Evolutionary conservation across 2,888 invertebrate genomes (phyloP).

Genomic region (Pachycephus smyrnensis): DNA sequence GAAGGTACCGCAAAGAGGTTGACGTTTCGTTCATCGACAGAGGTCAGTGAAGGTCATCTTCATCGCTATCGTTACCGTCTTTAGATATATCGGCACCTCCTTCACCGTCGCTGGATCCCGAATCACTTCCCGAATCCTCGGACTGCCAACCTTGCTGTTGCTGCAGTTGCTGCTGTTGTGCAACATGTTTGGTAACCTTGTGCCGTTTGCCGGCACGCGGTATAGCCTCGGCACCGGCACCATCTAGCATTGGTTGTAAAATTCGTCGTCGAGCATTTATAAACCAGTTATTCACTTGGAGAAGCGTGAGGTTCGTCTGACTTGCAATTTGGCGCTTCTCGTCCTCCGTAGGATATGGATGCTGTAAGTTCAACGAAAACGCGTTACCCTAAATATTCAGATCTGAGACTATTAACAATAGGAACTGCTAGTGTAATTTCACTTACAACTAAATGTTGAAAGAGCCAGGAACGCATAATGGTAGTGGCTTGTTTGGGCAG

Average conservation of each 20-base stretch:
- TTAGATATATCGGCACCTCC: conserved; percentile 58
- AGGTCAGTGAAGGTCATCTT: conserved; percentile 65
- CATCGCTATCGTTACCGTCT: conserved; percentile 63
- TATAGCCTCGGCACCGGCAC: conserved; percentile 69
- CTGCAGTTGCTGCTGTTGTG: conserved; percentile 53
- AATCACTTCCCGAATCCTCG: conserved; percentile 63
- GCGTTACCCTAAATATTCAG: background rate
- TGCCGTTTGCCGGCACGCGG: conserved; percentile 63
- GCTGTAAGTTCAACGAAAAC: conserved; percentile 70
- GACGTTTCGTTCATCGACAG: conserved; percentile 53
- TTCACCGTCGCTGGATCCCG: conserved; percentile 62
- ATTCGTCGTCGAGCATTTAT: conserved; percentile 93
- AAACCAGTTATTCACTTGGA: conserved; percentile 95
- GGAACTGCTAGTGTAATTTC: conserved; percentile 13
- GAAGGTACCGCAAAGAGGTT: conserved; percentile 62
- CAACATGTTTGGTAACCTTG: conserved; percentile 67
- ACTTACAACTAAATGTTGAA: conserved; percentile 94
- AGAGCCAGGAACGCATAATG: conserved; percentile 96
- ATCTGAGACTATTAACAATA: conserved; percentile 3
- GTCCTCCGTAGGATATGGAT: conserved; percentile 95
- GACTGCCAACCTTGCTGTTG: conserved; percentile 59
- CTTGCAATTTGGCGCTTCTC: conserved; percentile 91
- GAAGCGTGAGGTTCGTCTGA: conserved; percentile 87
- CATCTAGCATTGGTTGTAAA: conserved; percentile 92
- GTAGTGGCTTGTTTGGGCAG: conserved; percentile 96